Evolutionary conservation across 2,888 invertebrate genomes (phyloP).

Genomic region (Plebejus anna): DNA sequence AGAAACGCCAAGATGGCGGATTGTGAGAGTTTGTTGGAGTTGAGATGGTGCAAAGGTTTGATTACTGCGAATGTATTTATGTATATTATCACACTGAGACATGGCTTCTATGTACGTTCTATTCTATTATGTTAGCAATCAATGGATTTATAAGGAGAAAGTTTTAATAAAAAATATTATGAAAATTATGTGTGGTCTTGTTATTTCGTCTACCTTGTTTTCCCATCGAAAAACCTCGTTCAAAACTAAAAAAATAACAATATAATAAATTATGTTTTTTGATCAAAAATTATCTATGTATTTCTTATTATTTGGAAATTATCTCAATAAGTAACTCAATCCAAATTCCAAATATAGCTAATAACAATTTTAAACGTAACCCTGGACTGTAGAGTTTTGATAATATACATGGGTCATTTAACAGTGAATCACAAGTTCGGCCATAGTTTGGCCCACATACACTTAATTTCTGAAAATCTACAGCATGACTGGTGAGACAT

Average conservation of each 20-base stretch:
- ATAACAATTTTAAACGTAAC: too few species aligned
- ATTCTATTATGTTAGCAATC: constrained; percentile 73
- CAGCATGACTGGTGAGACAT: too few species aligned
- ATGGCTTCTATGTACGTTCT: constrained; percentile 75
- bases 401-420: too few species aligned
- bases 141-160: constrained; percentile 78
- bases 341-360: too few species aligned
- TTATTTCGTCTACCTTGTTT: constrained; percentile 38
- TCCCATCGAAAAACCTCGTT: neutral
- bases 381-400: too few species aligned
- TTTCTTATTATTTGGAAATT: too few species aligned
- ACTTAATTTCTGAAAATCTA: too few species aligned
- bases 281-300: too few species aligned
- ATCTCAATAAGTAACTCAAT: too few species aligned
- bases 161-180: constrained; percentile 76
- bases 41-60: constrained; percentile 45
- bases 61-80: constrained; percentile 54
- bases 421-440: too few species aligned
- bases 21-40: constrained; percentile 43
- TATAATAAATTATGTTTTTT: too few species aligned
- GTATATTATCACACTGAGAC: constrained; percentile 62
- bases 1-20: constrained; percentile 43
- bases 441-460: too few species aligned
- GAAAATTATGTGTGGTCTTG: constrained; percentile 54
- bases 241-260: neutral